Evolutionary conservation across 2,797 vertebrate species (phyloP), one percentile per base, ranked within the genome.

Genomic region (Eleutherodactylus coqui): DNA sequence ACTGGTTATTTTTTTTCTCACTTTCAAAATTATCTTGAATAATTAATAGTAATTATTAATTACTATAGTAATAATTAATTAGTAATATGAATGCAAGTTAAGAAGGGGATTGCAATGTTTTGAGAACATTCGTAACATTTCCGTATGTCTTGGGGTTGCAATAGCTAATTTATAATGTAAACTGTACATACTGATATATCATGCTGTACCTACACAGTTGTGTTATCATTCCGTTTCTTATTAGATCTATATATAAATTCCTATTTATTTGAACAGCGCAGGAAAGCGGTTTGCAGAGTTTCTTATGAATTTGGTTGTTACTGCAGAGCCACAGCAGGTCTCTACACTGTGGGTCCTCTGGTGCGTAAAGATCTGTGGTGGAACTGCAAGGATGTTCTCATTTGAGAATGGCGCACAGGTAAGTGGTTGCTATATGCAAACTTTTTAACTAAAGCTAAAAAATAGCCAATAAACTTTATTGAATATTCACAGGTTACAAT

Each of bases 261-360:
- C 88, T 75, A 45, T 36, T 80, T 4, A 75, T 80, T 76, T 53
- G 10, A 76, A 34, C 91, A 96, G 95, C 89, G 88, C 93, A 83
- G 94, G 89, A 36, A 94, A 81, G 82, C 86, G 91, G 21, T 96
- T 94, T 79, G 94, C 93, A 79, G 89, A 85, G 2, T 80, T 93
- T 16, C 94, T 96, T 87, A 94, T 96, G 78, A 96, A 96, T 0
- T 86, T 95, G 88, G 95, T 95, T 0, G 93, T 96, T 79, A 96
- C 95, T 0, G 94, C 95, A n/a, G 95, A 96, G 84, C 93, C 95
- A 5, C 92, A 96, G 0, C 93, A 96, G 64, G 93, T 96, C 21
- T 96, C 95, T 0, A 92, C 95, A 11, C 91, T 96, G n/a, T 96
- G 95, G 95, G 95, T 96, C 85, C 88, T 96, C 89, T 96, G 95